A percentile compares a stretch with the other conserved stretches of the same genome.
phyloP scores from a whole-genome alignment of 2,888 invertebrate species.

The Sesamia inferens region DNA sequence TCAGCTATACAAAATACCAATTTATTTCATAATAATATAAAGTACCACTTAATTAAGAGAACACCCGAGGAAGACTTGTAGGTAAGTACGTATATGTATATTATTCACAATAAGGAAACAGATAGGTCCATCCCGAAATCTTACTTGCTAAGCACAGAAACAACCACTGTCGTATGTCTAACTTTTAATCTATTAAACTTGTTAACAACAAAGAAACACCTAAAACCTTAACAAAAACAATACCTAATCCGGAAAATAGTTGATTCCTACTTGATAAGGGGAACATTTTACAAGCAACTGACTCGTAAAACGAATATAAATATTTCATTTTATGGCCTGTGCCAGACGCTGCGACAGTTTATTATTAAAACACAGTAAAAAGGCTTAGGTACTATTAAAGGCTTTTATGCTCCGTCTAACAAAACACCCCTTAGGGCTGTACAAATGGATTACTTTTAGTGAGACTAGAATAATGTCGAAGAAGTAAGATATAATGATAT shows the following conservation, averaged over 20 bases:
- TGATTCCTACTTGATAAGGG: conserved; percentile 39
- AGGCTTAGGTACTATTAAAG: conserved; percentile 60
- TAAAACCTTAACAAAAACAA: conserved; percentile 12
- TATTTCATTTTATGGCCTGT: conserved; percentile 44
- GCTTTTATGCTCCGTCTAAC: conserved; percentile 62
- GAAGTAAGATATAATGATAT: conserved; percentile 21
- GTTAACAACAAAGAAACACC: conserved; percentile 12
- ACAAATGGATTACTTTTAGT: conserved; percentile 60
- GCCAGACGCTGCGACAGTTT: conserved; percentile 55
- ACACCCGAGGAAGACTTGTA: neutral
- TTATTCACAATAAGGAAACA: neutral
- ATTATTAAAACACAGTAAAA: conserved; percentile 66
- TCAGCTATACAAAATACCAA: too few relatives aligned
- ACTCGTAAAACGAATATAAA: conserved; percentile 48
- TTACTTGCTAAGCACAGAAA: neutral
- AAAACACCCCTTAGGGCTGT: conserved; percentile 53
- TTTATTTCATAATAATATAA: too few relatives aligned
- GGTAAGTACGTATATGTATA: neutral
- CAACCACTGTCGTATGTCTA: neutral
- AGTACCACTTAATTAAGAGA: too few relatives aligned
- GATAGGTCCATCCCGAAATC: neutral
- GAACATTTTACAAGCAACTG: conserved; percentile 23
- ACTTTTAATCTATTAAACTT: conserved; percentile 2
- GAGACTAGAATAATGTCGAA: conserved; percentile 27
- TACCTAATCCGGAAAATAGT: conserved; percentile 16